Evolutionary conservation across 2,888 invertebrate species (phyloP).

Genomic region (Lithodes maja): DNA sequence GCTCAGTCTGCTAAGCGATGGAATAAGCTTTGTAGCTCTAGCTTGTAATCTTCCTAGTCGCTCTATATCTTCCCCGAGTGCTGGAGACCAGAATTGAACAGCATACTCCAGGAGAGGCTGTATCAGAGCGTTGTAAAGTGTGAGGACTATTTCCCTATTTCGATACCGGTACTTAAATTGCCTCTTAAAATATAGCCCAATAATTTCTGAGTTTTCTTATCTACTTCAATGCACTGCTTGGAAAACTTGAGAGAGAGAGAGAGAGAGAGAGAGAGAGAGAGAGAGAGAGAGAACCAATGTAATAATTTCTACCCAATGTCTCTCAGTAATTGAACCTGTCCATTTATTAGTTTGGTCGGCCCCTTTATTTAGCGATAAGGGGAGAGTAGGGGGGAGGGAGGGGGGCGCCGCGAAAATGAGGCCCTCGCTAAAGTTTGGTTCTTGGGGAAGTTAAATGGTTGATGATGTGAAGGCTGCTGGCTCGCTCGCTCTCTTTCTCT

Average conservation of each 20-base stretch:
- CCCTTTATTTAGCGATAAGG: neutral
- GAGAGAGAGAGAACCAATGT: neutral
- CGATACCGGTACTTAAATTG: too few relatives aligned
- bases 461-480: neutral
- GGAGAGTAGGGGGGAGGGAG: neutral
- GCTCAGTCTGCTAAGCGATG: too few relatives aligned
- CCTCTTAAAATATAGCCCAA: too few relatives aligned
- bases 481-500: neutral
- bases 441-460: neutral
- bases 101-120: too few relatives aligned
- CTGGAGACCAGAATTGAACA: too few relatives aligned
- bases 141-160: too few relatives aligned
- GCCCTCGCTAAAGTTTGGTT: neutral
- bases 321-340: neutral
- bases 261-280: neutral
- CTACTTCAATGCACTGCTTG: neutral
- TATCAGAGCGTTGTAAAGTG: too few relatives aligned
- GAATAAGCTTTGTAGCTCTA: too few relatives aligned
- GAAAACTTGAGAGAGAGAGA: neutral
- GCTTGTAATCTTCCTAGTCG: too few relatives aligned
- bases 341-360: neutral
- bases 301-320: neutral
- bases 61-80: too few relatives aligned
- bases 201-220: too few relatives aligned
- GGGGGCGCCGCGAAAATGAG: neutral